These are phyloP conservation scores for Spea bombifrons DNA, from an alignment of 2,113 vertebrate species.

Conservation along the genomic window DNA sequence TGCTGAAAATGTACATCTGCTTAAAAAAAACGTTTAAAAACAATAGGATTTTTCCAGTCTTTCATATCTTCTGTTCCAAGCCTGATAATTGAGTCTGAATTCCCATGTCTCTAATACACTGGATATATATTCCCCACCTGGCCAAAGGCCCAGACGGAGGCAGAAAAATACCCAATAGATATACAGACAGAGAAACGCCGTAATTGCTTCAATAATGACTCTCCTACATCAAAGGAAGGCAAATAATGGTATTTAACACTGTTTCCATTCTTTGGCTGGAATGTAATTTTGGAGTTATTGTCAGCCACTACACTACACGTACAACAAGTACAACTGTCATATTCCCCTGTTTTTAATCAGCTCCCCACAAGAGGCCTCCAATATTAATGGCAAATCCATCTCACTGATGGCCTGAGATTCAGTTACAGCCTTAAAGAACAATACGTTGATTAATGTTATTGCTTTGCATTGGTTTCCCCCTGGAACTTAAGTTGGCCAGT, in stretches of 20 bases:
- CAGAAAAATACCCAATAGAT: slow-evolving; percentile 77
- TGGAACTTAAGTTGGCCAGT: slow-evolving; percentile 72
- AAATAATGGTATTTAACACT: slow-evolving; percentile 85
- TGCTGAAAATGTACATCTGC: slow-evolving; percentile 20
- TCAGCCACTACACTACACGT: slow-evolving; percentile 66
- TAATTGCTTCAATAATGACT: slow-evolving; percentile 84
- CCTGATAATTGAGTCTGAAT: slow-evolving; percentile 70
- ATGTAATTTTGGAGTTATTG: slow-evolving; percentile 81
- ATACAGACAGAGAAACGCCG: slow-evolving; percentile 77
- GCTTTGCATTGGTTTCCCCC: slow-evolving; percentile 75
- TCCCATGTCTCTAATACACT: slow-evolving; percentile 73
- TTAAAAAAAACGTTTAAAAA: slow-evolving; percentile 57
- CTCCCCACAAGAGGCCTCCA: slow-evolving; percentile 72
- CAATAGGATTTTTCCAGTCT: slow-evolving; percentile 61
- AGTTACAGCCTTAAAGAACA: slow-evolving; percentile 66
- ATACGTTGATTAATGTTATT: slow-evolving; percentile 75
- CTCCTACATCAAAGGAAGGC: slow-evolving; percentile 77
- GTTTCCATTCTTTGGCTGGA: slow-evolving; percentile 79
- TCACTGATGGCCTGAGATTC: slow-evolving; percentile 73
- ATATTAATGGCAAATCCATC: slow-evolving; percentile 70
- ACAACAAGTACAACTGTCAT: slow-evolving; percentile 74
- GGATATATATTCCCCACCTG: slow-evolving; percentile 73
- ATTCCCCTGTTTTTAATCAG: slow-evolving; percentile 77
- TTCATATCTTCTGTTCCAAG: slow-evolving; percentile 60
- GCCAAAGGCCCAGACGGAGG: slow-evolving; percentile 72